phyloP scores from a whole-genome alignment of 2,888 invertebrate species.

The Torymus auratus region DNA sequence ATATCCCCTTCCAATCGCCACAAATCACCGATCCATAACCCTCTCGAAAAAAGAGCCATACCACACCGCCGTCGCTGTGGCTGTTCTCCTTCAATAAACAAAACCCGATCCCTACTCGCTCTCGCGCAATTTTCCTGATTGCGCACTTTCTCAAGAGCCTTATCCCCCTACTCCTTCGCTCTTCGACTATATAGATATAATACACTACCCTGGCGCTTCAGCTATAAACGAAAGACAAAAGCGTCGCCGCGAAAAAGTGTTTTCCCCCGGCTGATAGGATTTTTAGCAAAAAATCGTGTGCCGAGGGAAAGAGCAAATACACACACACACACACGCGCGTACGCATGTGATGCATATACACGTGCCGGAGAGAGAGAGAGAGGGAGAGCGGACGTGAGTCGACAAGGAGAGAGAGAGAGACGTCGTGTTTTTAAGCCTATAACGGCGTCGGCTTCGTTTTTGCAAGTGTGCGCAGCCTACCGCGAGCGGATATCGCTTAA shows the following conservation, averaged over 20 bases:
- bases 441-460: background rate
- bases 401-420: constrained; percentile 46
- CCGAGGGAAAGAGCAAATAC: background rate
- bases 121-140: constrained; percentile 37
- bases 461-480: background rate
- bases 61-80: too few species aligned
- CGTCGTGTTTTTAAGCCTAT: background rate
- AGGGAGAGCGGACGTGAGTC: constrained; percentile 58
- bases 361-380: constrained; percentile 44
- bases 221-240: constrained; percentile 22
- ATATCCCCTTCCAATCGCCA: constrained; percentile 2
- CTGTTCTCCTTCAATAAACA: constrained; percentile 25
- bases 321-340: background rate
- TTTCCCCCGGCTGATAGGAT: constrained; percentile 23
- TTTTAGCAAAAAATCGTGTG: background rate
- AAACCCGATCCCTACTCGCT: constrained; percentile 19
- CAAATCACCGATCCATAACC: constrained; percentile 22
- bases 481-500: constrained; percentile 57
- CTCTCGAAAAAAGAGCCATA: constrained; percentile 5
- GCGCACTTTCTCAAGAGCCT: background rate
- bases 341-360: background rate
- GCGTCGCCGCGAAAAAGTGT: background rate
- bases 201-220: too few species aligned
- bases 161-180: too few species aligned
- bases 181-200: too few species aligned